Evolutionary conservation across 37 sponge, comb jelly and placozoan genomes (phyloP).

Genomic region (Axinella damicornis): DNA sequence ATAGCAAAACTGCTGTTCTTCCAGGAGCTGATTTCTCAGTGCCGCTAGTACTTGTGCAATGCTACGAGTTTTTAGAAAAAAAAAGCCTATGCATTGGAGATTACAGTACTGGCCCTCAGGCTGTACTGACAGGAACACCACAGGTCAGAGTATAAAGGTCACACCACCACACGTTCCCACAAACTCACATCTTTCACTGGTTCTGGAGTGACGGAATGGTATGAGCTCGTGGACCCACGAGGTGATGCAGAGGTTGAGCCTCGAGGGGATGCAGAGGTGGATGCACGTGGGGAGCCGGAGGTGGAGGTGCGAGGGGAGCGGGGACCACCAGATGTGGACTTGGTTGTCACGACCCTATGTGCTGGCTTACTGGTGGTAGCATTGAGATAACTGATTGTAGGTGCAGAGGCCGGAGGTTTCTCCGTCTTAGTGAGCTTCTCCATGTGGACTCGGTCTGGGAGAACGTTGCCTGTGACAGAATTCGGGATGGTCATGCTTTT

Average conservation of each 20-base stretch:
- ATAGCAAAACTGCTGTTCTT: no score
- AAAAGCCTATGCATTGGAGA: no score
- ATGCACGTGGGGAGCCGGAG: conserved; percentile 1
- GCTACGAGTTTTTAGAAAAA: no score
- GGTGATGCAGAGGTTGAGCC: conserved; percentile 1
- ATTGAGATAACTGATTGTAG: conserved; percentile 48
- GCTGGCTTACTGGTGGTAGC: not conserved
- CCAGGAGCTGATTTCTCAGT: no score
- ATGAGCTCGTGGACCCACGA: conserved; percentile 13
- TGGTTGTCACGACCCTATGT: not conserved
- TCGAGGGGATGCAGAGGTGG: not conserved
- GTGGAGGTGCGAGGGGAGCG: not conserved
- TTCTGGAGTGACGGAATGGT: not conserved
- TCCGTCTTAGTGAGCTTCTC: conserved; percentile 23
- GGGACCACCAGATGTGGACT: not conserved
- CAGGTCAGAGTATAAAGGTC: no score
- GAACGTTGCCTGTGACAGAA: conserved; percentile 70
- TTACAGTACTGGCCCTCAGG: no score
- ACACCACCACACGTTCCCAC: no score
- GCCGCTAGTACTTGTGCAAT: no score
- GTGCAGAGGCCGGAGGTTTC: not conserved
- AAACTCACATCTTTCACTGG: no score
- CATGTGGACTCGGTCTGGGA: conserved; percentile 38
- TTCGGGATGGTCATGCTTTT: conserved; percentile 58
- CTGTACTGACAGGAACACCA: no score